These are phyloP conservation scores for Eupleurogrammus muticus DNA, from an alignment of 2,797 vertebrate genomes.

Conservation along the genomic window DNA sequence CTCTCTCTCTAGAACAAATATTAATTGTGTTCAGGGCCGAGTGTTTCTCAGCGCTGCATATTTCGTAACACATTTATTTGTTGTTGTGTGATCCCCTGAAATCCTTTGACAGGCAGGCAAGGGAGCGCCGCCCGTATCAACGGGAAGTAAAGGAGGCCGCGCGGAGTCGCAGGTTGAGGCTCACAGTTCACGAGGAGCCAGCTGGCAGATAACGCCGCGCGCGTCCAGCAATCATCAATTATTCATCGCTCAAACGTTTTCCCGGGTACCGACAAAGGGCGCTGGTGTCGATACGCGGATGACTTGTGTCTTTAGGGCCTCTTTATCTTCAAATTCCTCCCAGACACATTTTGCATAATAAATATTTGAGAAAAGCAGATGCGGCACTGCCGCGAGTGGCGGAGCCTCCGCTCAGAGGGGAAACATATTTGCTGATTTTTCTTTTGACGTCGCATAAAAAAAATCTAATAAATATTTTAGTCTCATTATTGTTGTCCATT, in stretches of 20 bases:
- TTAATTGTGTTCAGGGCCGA: conserved; percentile 49
- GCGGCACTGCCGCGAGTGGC: conserved; percentile 6
- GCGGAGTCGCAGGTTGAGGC: conserved; percentile 55
- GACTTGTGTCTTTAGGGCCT: conserved; percentile 30
- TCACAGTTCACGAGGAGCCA: conserved; percentile 48
- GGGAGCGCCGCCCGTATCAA: conserved; percentile 29
- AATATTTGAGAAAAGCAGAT: conserved; percentile 30
- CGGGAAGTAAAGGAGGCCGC: conserved; percentile 26
- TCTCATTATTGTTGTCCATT: conserved; percentile 38
- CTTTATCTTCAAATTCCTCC: conserved; percentile 46
- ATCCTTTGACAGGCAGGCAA: conserved; percentile 53
- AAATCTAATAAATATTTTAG: conserved; percentile 60
- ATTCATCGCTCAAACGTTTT: conserved; percentile 63
- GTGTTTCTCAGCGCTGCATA: conserved; percentile 45
- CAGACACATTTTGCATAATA: conserved; percentile 47
- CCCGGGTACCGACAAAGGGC: conserved; percentile 44
- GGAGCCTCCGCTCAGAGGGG: conserved; percentile 11
- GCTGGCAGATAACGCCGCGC: conserved; percentile 58
- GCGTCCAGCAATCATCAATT: conserved; percentile 63
- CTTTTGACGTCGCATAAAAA: conserved; percentile 39
- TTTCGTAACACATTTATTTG: conserved; percentile 65
- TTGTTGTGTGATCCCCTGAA: conserved; percentile 54
- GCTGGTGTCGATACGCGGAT: conserved; percentile 58
- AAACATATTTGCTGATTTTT: conserved; percentile 46
- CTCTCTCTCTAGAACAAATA: conserved; percentile 25